A percentile compares a stretch with the other conserved stretches of the same genome.
Evolutionary conservation across 1,140 invertebrate species (phyloP).

Genomic region (Phocides pigmalion): DNA sequence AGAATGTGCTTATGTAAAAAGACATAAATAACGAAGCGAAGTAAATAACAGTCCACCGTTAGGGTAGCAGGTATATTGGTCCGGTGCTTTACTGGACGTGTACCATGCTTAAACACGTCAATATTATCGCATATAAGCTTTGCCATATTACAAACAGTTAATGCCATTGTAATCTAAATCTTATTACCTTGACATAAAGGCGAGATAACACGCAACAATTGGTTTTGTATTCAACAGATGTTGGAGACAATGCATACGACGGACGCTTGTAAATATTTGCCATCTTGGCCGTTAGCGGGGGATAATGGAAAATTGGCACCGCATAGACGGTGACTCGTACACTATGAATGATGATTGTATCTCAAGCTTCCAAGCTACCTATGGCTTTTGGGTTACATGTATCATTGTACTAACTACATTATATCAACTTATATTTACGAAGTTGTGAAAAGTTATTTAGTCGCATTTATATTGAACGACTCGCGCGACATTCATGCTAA

Average conservation of each 20-base stretch:
- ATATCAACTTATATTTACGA: too few species aligned
- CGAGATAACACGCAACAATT: conserved; percentile 9
- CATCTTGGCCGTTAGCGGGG: conserved; percentile 57
- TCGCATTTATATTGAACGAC: too few species aligned
- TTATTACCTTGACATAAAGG: conserved; percentile 21
- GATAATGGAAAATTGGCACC: conserved; percentile 73
- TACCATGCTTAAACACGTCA: conserved; percentile 25
- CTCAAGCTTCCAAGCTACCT: conserved; percentile 45
- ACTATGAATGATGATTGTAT: conserved; percentile 62
- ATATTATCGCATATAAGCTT: conserved; percentile 29
- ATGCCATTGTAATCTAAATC: conserved; percentile 19
- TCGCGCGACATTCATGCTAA: too few species aligned
- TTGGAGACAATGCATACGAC: conserved; percentile 59
- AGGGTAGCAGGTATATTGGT: not conserved
- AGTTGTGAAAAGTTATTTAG: too few species aligned
- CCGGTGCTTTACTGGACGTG: conserved; percentile 13
- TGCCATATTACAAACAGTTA: conserved; percentile 5
- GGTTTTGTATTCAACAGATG: conserved; percentile 45
- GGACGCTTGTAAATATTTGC: conserved; percentile 71
- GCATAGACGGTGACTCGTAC: conserved; percentile 54
- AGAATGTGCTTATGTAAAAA: not conserved
- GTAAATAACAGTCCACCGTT: not conserved
- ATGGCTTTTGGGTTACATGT: conserved; percentile 1
- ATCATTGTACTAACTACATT: too few species aligned
- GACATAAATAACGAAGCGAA: not conserved